Percentiles rank a stretch among this genome's conserved stretches.
phyloP scores from a whole-genome alignment of 2,113 vertebrate species.

The Leptobrachium ailaonicum region DNA sequence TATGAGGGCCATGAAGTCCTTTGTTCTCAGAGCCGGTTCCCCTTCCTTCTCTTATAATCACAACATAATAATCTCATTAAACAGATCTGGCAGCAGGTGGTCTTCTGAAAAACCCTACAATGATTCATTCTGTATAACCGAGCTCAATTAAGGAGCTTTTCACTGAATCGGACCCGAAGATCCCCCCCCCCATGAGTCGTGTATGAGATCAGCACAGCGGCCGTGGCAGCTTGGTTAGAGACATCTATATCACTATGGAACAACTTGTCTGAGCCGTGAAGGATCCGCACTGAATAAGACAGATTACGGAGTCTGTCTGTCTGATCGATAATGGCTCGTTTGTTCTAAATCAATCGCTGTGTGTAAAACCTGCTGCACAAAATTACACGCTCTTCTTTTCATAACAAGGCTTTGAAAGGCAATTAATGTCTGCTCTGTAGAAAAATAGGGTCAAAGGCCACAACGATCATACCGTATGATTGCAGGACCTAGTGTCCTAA shows the following conservation, averaged over 20 bases:
- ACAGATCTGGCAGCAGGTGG: background rate
- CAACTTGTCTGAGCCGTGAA: background rate
- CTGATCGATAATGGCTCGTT: slow-evolving; percentile 1
- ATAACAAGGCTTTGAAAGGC: background rate
- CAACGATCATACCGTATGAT: too few relatives aligned
- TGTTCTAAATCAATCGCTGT: background rate
- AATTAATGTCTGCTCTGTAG: too few relatives aligned
- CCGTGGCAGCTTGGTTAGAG: background rate
- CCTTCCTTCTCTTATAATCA: too few relatives aligned
- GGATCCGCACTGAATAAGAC: background rate
- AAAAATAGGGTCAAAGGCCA: too few relatives aligned
- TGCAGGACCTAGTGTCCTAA: too few relatives aligned
- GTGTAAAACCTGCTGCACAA: background rate
- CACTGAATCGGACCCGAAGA: background rate
- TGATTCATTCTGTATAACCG: too few relatives aligned
- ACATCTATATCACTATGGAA: background rate
- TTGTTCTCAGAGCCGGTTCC: too few relatives aligned
- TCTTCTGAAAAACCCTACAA: background rate
- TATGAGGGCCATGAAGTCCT: too few relatives aligned
- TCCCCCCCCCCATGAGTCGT: background rate
- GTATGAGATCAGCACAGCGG: background rate
- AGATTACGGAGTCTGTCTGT: background rate
- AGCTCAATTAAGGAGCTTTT: background rate
- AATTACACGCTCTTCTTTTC: background rate
- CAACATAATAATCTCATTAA: too few relatives aligned